These are phyloP conservation scores for Steatornis caripensis DNA, from an alignment of 2,113 vertebrate species.

Conservation along the genomic window DNA sequence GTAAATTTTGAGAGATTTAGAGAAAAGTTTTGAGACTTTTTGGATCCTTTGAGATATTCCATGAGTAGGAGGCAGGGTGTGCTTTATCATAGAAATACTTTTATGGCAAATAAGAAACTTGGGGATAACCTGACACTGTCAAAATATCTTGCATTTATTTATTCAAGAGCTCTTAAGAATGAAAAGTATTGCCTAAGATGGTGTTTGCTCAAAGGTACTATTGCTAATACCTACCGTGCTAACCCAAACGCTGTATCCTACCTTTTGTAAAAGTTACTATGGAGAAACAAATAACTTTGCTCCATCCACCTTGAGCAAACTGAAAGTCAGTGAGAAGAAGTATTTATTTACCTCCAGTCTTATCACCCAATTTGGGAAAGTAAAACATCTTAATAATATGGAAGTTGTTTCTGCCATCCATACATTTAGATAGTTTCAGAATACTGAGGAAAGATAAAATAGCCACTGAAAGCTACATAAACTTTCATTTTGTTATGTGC, in stretches of 20 bases:
- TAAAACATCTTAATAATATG: neutral
- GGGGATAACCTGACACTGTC: neutral
- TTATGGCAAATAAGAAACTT: neutral
- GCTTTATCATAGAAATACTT: neutral
- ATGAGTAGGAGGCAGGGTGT: neutral
- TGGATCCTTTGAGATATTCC: neutral
- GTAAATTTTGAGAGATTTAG: neutral
- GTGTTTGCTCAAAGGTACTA: neutral
- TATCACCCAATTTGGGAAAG: neutral
- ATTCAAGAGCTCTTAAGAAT: neutral
- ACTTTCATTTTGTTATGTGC: neutral
- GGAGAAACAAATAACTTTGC: neutral
- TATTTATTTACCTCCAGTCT: neutral
- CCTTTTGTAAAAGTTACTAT: neutral
- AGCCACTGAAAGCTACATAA: neutral
- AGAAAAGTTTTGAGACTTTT: neutral
- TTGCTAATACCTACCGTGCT: neutral
- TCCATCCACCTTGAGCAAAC: neutral
- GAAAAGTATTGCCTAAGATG: neutral
- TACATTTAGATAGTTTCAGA: neutral
- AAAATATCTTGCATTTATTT: neutral
- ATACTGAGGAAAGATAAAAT: neutral
- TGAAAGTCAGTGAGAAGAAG: neutral
- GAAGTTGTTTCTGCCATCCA: neutral
- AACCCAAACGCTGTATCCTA: neutral